phyloP scores from a whole-genome alignment of 1,140 invertebrate genomes.

The Drosophila leontia region DNA sequence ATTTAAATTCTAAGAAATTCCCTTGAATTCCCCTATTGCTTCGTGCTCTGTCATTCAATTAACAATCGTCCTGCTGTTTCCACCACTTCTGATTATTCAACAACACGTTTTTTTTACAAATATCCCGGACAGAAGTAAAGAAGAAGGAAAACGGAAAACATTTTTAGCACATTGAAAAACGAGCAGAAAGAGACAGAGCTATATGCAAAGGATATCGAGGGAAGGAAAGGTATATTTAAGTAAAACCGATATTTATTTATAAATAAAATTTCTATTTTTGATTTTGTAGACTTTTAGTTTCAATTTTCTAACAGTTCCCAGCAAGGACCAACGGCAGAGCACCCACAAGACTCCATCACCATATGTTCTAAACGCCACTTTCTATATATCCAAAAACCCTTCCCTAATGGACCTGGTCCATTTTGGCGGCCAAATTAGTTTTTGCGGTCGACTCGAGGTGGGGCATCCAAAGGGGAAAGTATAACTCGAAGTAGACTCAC shows the following conservation, averaged over 20 bases:
- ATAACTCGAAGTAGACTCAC: slow-evolving; percentile 86
- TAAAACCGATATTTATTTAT: neutral
- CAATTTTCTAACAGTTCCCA: neutral
- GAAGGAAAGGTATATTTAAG: neutral
- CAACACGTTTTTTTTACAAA: slow-evolving; percentile 14
- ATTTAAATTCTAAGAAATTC: slow-evolving; percentile 6
- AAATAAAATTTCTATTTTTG: neutral
- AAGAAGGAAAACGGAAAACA: neutral
- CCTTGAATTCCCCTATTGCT: neutral
- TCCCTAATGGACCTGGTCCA: slow-evolving; percentile 40
- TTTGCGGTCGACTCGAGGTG: slow-evolving; percentile 55
- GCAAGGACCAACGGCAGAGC: too few species aligned
- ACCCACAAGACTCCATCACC: slow-evolving; percentile 17
- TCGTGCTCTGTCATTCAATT: slow-evolving; percentile 5
- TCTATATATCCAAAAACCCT: neutral
- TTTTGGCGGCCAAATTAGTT: slow-evolving; percentile 64
- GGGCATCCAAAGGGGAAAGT: neutral
- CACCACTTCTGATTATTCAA: slow-evolving; percentile 1
- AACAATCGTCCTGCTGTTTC: neutral
- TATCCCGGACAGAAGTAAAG: neutral
- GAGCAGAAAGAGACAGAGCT: too few species aligned
- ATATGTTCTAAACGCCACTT: slow-evolving; percentile 30
- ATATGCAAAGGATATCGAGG: neutral
- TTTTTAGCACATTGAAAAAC: slow-evolving; percentile 3
- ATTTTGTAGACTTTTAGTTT: neutral